phyloP scores from a whole-genome alignment of 2,113 vertebrate species.

The Clarias magur region DNA sequence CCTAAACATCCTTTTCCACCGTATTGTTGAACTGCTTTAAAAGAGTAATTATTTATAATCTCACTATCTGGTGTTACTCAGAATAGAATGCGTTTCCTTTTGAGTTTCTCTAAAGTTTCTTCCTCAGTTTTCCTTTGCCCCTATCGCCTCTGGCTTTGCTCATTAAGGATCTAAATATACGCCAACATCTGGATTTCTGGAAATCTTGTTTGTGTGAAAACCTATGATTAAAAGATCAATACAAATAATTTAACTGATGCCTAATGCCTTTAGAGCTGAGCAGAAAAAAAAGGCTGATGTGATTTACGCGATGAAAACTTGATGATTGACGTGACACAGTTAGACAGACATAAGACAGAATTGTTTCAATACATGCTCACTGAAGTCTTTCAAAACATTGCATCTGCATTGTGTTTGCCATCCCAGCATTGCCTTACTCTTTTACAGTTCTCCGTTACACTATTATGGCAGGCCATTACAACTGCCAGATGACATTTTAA shows the following conservation, averaged over 20 bases:
- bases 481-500: conserved; percentile 31
- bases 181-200: no score
- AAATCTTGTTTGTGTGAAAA: neutral
- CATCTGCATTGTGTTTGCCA: no score
- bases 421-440: neutral
- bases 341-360: no score
- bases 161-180: neutral
- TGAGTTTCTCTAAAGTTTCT: neutral
- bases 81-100: neutral
- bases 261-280: neutral
- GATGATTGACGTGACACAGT: neutral
- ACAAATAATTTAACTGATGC: neutral
- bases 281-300: neutral
- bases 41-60: neutral
- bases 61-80: neutral
- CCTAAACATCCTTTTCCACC: neutral
- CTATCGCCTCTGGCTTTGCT: neutral
- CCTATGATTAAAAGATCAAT: neutral
- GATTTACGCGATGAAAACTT: neutral
- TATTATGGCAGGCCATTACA: conserved; percentile 5
- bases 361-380: neutral
- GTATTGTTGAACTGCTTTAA: neutral
- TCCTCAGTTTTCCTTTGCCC: neutral
- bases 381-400: neutral
- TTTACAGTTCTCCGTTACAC: neutral